Conservation (phyloP, 2,113 vertebrate species). For the Xyliphius kryptos region DNA sequence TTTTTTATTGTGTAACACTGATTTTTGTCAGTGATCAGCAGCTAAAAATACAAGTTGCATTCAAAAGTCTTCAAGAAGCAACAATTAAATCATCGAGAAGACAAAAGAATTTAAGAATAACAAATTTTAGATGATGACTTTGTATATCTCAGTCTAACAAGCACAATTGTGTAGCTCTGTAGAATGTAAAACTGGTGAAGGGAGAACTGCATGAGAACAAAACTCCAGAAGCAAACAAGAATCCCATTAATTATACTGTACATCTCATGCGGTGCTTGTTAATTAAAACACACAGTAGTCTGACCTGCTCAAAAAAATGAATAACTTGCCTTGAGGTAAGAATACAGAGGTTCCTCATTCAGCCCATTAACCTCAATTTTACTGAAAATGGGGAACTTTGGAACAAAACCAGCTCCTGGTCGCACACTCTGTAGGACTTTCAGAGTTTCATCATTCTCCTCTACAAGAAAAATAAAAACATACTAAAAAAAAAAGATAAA, state of each 20-base stretch:
- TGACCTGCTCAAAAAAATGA: conserved; percentile 1
- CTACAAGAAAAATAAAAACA: conserved; percentile 41
- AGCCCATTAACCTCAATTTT: conserved; percentile 69
- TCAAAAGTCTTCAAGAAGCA: no score
- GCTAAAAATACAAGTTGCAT: no score
- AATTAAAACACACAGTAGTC: neutral
- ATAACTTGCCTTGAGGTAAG: conserved; percentile 63
- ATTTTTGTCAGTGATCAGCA: no score
- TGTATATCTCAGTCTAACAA: neutral
- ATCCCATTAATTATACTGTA: neutral
- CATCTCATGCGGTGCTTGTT: neutral
- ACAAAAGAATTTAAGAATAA: no score
- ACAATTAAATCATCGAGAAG: no score
- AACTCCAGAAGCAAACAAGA: neutral
- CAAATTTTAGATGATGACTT: no score
- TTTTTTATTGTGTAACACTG: no score
- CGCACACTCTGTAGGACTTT: conserved; percentile 63
- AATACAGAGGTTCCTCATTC: conserved; percentile 64
- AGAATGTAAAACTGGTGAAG: no score
- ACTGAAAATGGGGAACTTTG: conserved; percentile 66
- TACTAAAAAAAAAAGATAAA: no score
- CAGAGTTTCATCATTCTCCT: conserved; percentile 64
- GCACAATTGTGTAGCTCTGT: neutral
- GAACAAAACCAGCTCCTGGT: conserved; percentile 64
- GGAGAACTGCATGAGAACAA: neutral